These are phyloP conservation scores for Mythimna ferrago DNA, from an alignment of 2,888 invertebrate genomes.

Conservation along the genomic window DNA sequence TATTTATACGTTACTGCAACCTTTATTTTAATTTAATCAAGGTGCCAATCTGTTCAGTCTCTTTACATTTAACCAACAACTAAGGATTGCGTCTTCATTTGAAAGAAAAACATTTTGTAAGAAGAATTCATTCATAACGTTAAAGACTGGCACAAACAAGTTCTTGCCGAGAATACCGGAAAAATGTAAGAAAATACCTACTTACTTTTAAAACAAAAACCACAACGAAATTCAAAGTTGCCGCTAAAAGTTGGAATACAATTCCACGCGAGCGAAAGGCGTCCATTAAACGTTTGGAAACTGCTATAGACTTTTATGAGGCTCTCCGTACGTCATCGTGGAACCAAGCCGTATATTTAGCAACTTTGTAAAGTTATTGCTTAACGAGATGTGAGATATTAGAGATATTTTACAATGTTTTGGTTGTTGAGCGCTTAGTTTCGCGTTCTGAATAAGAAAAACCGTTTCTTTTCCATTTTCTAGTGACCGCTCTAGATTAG, in stretches of 20 bases:
- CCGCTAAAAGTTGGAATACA: slow-evolving; percentile 68
- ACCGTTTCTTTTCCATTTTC: not conserved
- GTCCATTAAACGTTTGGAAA: slow-evolving; percentile 74
- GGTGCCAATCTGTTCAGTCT: slow-evolving; percentile 13
- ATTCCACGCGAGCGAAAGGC: slow-evolving; percentile 67
- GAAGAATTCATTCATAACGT: slow-evolving; percentile 34
- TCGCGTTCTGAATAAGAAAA: slow-evolving; percentile 15
- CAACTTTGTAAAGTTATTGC: slow-evolving; percentile 74
- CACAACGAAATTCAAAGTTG: slow-evolving; percentile 64
- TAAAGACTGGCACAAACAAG: slow-evolving; percentile 45
- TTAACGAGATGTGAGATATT: slow-evolving; percentile 61
- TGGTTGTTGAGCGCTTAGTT: slow-evolving; percentile 16
- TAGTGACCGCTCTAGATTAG: not conserved
- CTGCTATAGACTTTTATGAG: slow-evolving; percentile 76
- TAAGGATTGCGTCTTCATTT: slow-evolving; percentile 16
- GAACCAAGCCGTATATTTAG: slow-evolving; percentile 71
- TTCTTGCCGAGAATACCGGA: slow-evolving; percentile 28
- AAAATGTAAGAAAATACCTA: slow-evolving; percentile 52
- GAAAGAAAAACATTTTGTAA: slow-evolving; percentile 23
- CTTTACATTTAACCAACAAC: slow-evolving; percentile 35
- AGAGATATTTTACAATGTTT: slow-evolving; percentile 56
- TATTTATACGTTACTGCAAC: slow-evolving; percentile 16
- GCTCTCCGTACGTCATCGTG: slow-evolving; percentile 71
- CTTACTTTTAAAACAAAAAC: slow-evolving; percentile 57
- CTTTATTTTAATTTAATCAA: slow-evolving; percentile 29